These are phyloP conservation scores for Hyperopisus bebe DNA, from an alignment of 2,113 vertebrate genomes.

Conservation along the genomic window DNA sequence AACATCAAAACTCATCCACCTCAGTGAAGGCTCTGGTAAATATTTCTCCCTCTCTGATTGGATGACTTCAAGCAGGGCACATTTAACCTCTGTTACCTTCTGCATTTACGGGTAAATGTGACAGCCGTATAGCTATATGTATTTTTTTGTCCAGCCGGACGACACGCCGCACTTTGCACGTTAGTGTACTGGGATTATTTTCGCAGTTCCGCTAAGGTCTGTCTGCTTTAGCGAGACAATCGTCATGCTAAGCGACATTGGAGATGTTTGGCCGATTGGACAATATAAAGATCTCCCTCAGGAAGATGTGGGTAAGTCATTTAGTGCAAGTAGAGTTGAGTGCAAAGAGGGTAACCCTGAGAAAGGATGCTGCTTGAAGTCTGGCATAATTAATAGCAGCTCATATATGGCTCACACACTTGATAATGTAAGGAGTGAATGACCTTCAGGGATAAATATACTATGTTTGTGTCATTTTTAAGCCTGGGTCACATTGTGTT, in stretches of 20 bases:
- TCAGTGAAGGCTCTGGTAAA: not conserved
- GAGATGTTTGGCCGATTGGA: not conserved
- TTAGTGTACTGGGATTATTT: not conserved
- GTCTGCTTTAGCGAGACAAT: constrained; percentile 6
- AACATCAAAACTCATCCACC: not conserved
- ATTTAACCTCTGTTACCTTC: not conserved
- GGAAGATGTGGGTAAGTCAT: not conserved
- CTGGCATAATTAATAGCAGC: not conserved
- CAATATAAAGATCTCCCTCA: not conserved
- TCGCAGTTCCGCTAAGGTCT: not conserved
- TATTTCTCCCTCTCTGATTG: not conserved
- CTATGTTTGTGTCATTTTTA: constrained; percentile 53
- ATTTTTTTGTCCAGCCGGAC: constrained; percentile 44
- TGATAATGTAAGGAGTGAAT: not conserved
- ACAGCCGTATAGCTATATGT: constrained; percentile 19
- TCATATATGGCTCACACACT: not conserved
- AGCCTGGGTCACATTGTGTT: constrained; percentile 42
- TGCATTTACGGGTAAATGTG: constrained; percentile 45
- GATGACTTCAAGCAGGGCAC: not conserved
- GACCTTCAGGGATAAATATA: not conserved
- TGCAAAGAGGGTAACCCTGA: not conserved
- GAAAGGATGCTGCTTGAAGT: not conserved
- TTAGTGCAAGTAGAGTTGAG: not conserved
- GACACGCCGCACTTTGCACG: constrained; percentile 36
- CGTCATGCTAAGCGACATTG: not conserved